Evolutionary conservation across 2,888 invertebrate genomes (phyloP).

Genomic region (Andrena trimmerana): DNA sequence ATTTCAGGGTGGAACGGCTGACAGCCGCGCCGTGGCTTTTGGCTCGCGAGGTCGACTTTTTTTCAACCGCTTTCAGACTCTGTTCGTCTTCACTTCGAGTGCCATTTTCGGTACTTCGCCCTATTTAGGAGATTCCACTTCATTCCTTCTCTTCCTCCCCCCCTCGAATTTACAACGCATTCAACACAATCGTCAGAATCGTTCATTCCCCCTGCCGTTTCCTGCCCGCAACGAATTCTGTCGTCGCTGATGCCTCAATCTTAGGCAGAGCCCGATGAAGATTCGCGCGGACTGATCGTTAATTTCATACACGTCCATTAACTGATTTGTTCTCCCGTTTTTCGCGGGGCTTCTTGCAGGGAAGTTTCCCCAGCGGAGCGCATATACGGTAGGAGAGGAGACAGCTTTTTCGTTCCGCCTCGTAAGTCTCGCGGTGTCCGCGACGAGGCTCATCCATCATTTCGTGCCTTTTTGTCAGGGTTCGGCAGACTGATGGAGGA

Average conservation of each 20-base stretch:
- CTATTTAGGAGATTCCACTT: no score
- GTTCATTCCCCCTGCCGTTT: neutral
- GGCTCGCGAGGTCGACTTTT: conserved; percentile 53
- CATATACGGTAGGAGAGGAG: conserved; percentile 36
- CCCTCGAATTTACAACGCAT: neutral
- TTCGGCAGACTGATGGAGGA: conserved; percentile 70
- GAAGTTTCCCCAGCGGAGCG: conserved; percentile 32
- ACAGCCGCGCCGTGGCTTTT: conserved; percentile 48
- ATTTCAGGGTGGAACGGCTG: conserved; percentile 58
- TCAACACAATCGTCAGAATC: neutral
- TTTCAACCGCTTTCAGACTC: conserved; percentile 38
- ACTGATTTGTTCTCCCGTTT: conserved; percentile 50
- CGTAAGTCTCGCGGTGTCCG: conserved; percentile 41
- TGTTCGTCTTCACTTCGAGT: neutral
- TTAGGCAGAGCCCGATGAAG: neutral
- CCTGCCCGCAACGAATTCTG: neutral
- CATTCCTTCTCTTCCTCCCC: neutral
- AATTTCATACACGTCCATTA: conserved; percentile 56
- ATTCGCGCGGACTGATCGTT: conserved; percentile 18
- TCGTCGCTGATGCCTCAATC: conserved; percentile 25
- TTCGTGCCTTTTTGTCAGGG: conserved; percentile 66
- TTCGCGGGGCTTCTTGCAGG: conserved; percentile 29
- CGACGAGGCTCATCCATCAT: conserved; percentile 67
- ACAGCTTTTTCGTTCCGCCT: conserved; percentile 50
- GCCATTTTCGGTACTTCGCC: neutral